Percentiles rank a stretch among this genome's conserved stretches.
Evolutionary conservation across 2,113 vertebrate species (phyloP).

Genomic region (Pteruthius melanotis): DNA sequence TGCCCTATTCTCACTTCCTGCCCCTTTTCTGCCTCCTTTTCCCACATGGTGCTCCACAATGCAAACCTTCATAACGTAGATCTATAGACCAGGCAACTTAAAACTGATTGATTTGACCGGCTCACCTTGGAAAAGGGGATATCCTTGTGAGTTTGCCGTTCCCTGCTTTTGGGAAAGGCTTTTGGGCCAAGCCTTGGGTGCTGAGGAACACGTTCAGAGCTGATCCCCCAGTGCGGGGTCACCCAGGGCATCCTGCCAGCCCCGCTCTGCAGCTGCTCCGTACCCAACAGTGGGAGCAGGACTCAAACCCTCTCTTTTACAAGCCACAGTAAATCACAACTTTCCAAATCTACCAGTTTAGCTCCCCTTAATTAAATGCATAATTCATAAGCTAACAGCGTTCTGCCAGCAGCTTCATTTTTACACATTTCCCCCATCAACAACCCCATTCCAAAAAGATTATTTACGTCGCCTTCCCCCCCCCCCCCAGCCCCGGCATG

Average conservation of each 20-base stretch:
- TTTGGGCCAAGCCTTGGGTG: neutral
- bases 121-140: neutral
- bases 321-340: conserved; percentile 55
- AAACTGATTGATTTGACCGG: neutral
- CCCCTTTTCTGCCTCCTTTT: neutral
- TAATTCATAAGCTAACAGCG: conserved; percentile 71
- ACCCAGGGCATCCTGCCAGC: neutral
- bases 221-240: neutral
- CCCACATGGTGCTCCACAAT: neutral
- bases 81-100: neutral
- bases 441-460: conserved; percentile 58
- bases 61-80: fast-evolving
- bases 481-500: neutral
- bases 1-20: neutral
- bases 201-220: neutral
- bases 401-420: conserved; percentile 67
- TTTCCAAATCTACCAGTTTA: conserved; percentile 64
- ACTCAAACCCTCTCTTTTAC: conserved; percentile 33
- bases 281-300: neutral
- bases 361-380: conserved; percentile 77
- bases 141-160: neutral
- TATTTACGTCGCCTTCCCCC: conserved; percentile 19
- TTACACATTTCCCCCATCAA: conserved; percentile 50
- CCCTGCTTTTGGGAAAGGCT: neutral
- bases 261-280: neutral